A percentile compares a stretch with the other conserved stretches of the same genome.
Evolutionary conservation across 2,113 vertebrate genomes (phyloP).

Genomic region (Calcarius ornatus): DNA sequence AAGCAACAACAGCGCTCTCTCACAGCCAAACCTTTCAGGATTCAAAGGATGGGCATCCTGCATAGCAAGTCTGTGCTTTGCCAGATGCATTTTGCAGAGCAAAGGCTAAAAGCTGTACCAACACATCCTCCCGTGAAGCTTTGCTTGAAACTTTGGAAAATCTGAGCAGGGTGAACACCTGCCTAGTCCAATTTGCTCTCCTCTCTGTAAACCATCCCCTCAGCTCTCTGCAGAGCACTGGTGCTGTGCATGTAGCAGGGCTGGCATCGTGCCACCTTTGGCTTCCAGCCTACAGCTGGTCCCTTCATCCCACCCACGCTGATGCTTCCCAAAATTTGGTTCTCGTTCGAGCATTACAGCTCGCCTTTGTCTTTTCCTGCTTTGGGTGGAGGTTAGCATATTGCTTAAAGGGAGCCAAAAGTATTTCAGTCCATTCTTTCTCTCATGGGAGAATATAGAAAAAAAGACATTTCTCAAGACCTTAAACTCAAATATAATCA

Average conservation of each 20-base stretch:
- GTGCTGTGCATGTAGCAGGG: not conserved
- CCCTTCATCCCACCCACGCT: not conserved
- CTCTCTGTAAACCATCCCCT: not conserved
- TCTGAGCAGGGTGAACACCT: not conserved
- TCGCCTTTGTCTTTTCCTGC: not conserved
- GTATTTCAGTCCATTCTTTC: not conserved
- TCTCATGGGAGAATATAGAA: not conserved
- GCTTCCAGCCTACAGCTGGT: not conserved
- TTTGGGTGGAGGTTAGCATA: not conserved
- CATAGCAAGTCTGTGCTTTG: not conserved
- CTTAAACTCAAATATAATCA: not conserved
- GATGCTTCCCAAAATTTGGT: not conserved
- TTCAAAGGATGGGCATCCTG: not conserved
- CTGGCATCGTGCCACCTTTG: not conserved
- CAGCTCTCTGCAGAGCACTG: not conserved
- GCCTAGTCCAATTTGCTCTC: not conserved
- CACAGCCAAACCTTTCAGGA: not conserved
- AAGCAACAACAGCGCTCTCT: not conserved
- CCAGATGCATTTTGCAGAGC: not conserved
- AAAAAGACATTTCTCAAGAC: not conserved
- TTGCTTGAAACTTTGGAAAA: not conserved
- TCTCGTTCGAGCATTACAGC: not conserved
- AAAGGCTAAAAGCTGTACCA: not conserved
- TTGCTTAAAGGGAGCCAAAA: not conserved
- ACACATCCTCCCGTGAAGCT: not conserved